Evolutionary conservation across 2,888 invertebrate genomes (phyloP).

Genomic region (Laspeyria flexula): DNA sequence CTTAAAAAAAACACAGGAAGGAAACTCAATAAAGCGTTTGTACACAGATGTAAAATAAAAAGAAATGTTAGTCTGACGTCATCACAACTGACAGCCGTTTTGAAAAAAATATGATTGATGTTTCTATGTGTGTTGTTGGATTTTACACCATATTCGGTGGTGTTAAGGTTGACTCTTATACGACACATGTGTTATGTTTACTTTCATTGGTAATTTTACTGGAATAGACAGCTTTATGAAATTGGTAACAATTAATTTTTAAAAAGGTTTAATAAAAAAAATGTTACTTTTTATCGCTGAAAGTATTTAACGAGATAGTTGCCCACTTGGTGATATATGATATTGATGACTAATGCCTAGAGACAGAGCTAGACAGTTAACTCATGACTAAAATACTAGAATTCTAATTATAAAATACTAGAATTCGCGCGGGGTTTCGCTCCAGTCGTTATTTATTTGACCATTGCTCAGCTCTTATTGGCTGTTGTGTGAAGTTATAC

Average conservation of each 20-base stretch:
- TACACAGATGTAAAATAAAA: slow-evolving; percentile 28
- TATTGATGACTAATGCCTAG: no score
- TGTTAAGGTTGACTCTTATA: not conserved
- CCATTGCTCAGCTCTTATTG: no score
- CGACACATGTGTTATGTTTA: not conserved
- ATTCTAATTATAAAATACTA: no score
- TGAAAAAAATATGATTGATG: slow-evolving; percentile 7
- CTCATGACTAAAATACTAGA: no score
- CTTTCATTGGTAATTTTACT: not conserved
- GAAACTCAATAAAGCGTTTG: slow-evolving; percentile 31
- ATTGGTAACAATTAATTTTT: not conserved
- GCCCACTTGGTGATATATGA: no score
- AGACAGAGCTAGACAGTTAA: no score
- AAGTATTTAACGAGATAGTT: no score
- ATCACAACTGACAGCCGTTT: slow-evolving; percentile 1
- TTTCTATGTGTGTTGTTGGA: slow-evolving; percentile 17
- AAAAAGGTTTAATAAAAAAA: no score
- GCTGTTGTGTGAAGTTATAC: no score
- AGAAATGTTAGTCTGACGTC: slow-evolving; percentile 12
- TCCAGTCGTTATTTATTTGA: no score
- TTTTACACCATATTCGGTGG: slow-evolving; percentile 10
- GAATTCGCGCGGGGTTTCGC: no score
- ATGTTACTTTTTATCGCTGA: no score
- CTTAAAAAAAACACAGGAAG: slow-evolving; percentile 31
- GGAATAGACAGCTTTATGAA: not conserved